Percentiles rank a stretch among this genome's conserved stretches.
phyloP scores from a whole-genome alignment of 1,140 invertebrate genomes.

The Apis laboriosa region DNA sequence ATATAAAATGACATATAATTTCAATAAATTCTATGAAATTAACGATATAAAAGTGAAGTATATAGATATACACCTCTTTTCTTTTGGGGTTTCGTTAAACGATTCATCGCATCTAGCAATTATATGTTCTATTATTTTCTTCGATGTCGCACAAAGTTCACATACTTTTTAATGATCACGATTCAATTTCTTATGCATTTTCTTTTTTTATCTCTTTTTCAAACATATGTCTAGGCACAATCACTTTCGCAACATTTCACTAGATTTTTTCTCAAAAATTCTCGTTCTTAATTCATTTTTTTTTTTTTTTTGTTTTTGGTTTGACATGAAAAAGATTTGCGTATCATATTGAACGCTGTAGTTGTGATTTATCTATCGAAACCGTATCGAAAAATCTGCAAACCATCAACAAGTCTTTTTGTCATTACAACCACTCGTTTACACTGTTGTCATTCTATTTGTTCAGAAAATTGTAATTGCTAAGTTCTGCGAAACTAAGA shows the following conservation, averaged over 20 bases:
- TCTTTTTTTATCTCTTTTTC: not conserved
- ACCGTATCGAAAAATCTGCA: not conserved
- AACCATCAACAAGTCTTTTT: not conserved
- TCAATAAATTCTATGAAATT: constrained; percentile 57
- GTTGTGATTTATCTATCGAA: not conserved
- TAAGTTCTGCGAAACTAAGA: not conserved
- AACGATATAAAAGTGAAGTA: constrained; percentile 63
- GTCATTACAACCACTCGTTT: not conserved
- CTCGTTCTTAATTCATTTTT: not conserved
- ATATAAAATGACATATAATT: constrained; percentile 58
- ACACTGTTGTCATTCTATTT: not conserved
- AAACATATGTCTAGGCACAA: constrained; percentile 57
- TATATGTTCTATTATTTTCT: constrained; percentile 46
- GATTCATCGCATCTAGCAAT: constrained; percentile 34
- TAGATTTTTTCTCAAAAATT: constrained; percentile 21
- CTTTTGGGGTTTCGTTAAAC: constrained; percentile 34
- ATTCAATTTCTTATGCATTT: not conserved
- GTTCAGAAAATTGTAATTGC: not conserved
- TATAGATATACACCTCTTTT: constrained; percentile 47
- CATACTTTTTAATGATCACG: constrained; percentile 36
- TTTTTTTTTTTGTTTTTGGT: not conserved
- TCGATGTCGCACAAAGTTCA: constrained; percentile 52
- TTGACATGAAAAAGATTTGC: not conserved
- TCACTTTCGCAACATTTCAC: constrained; percentile 57
- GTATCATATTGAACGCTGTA: not conserved